Conservation (phyloP, 2,888 invertebrate genomes). For the Eledone cirrhosa region DNA sequence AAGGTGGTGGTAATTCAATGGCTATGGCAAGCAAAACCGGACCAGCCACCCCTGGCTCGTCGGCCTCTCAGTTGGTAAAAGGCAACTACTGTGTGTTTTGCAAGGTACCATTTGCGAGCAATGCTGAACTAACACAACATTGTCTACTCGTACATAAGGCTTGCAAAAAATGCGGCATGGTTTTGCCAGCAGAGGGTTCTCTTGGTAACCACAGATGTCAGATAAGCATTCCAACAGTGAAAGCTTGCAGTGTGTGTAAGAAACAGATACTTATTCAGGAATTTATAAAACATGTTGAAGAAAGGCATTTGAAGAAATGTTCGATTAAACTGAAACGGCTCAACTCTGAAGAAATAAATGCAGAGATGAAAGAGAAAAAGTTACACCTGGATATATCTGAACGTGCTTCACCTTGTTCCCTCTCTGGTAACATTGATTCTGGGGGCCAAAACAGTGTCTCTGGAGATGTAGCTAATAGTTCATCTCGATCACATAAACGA, state of each 20-base stretch:
- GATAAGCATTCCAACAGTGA: constrained; percentile 43
- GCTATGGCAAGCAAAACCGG: constrained; percentile 13
- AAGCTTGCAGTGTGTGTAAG: constrained; percentile 52
- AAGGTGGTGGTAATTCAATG: constrained; percentile 7
- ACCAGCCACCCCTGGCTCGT: constrained; percentile 7
- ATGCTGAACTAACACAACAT: constrained; percentile 57
- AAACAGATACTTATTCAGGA: constrained; percentile 37
- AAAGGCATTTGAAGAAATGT: constrained; percentile 53
- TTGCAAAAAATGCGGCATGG: constrained; percentile 60
- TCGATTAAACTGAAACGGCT: constrained; percentile 44
- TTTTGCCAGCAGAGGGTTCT: constrained; percentile 50
- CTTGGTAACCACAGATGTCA: constrained; percentile 51
- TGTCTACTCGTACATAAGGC: constrained; percentile 57
- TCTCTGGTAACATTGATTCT: constrained; percentile 18
- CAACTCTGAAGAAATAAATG: constrained; percentile 37
- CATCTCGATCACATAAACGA: constrained; percentile 28
- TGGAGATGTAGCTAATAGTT: constrained; percentile 39
- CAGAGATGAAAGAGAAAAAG: constrained; percentile 31
- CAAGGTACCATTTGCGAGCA: constrained; percentile 55
- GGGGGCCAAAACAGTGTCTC: constrained; percentile 38
- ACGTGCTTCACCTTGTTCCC: too few relatives aligned
- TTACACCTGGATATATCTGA: neutral
- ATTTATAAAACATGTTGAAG: constrained; percentile 43
- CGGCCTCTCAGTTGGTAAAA: constrained; percentile 35
- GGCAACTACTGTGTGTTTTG: constrained; percentile 58